Conservation (phyloP, 1,140 invertebrate species). For the Drosophila azteca region DNA sequence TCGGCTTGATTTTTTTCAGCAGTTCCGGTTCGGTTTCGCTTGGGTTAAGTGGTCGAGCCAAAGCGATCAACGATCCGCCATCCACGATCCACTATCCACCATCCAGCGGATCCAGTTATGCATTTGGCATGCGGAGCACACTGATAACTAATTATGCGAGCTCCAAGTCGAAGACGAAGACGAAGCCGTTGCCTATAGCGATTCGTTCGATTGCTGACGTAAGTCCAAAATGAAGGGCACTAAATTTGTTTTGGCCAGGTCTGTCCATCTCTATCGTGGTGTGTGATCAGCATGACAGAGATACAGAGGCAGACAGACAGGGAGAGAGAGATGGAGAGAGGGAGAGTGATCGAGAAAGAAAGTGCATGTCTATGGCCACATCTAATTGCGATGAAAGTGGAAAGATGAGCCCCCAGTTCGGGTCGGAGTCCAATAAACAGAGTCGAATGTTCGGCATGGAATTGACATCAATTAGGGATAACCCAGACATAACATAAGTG, state of each 20-base stretch:
- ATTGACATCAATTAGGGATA: slow-evolving; percentile 37
- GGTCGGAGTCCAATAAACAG: too few relatives aligned
- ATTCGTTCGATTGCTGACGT: slow-evolving; percentile 19
- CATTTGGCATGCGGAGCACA: slow-evolving; percentile 43
- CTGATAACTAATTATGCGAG: slow-evolving; percentile 43
- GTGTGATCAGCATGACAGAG: slow-evolving; percentile 1
- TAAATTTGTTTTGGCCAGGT: slow-evolving; percentile 9
- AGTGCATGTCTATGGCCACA: slow-evolving; percentile 19
- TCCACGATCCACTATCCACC: slow-evolving; percentile 6
- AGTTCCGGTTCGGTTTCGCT: slow-evolving; percentile 48
- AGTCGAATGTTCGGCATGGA: too few relatives aligned
- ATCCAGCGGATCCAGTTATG: slow-evolving; percentile 39
- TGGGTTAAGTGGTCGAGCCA: slow-evolving; percentile 11
- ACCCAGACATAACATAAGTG: slow-evolving; percentile 35
- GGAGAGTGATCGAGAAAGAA: slow-evolving; percentile 17
- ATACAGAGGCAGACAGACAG: neutral
- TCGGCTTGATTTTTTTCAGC: slow-evolving; percentile 31
- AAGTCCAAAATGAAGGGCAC: slow-evolving; percentile 41
- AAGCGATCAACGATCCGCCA: slow-evolving; percentile 32
- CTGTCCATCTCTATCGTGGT: too few relatives aligned
- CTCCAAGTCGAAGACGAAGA: slow-evolving; percentile 4
- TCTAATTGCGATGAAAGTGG: slow-evolving; percentile 40
- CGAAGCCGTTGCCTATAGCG: neutral
- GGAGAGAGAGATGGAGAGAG: slow-evolving; percentile 9
- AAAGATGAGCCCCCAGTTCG: neutral